Percentiles rank a stretch among this genome's conserved stretches.
Evolutionary conservation across 2,888 invertebrate genomes (phyloP).

Genomic region (Thecocarcelia acutangulata): DNA sequence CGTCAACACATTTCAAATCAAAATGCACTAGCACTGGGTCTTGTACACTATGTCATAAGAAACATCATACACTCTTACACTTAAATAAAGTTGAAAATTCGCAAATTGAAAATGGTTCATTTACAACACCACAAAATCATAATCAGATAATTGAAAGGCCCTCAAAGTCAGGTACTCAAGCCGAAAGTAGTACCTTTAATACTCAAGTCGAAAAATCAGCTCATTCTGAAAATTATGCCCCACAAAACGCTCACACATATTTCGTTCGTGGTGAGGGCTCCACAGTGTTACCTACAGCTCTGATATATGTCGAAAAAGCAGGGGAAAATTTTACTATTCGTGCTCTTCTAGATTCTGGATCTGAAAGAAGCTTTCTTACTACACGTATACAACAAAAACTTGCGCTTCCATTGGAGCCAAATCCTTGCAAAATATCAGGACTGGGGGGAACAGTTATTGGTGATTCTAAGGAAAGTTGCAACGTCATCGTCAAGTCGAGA

Average conservation of each 20-base stretch:
- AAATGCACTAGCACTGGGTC: constrained; percentile 11
- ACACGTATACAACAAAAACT: constrained; percentile 14
- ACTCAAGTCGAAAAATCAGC: background rate
- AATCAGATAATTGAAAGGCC: background rate
- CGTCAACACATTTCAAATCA: background rate
- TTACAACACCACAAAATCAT: background rate
- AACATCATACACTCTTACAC: constrained; percentile 27
- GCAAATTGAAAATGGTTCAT: background rate
- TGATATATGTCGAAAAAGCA: constrained; percentile 22
- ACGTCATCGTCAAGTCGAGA: background rate
- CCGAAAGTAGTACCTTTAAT: background rate
- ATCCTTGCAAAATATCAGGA: constrained; percentile 7
- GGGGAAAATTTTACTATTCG: constrained; percentile 17
- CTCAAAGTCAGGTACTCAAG: background rate
- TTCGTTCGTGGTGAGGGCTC: constrained; percentile 1
- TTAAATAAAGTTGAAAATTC: background rate
- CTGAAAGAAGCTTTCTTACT: background rate
- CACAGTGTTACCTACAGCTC: constrained; percentile 32
- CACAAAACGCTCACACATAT: background rate
- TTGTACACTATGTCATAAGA: constrained; percentile 14
- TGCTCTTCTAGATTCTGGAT: constrained; percentile 12
- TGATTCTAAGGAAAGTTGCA: constrained; percentile 3
- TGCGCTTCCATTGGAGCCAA: background rate
- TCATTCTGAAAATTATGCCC: background rate
- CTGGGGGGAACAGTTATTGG: constrained; percentile 1